These are phyloP conservation scores for Elgaria multicarinata DNA, from an alignment of 2,113 vertebrate genomes.

Conservation along the genomic window DNA sequence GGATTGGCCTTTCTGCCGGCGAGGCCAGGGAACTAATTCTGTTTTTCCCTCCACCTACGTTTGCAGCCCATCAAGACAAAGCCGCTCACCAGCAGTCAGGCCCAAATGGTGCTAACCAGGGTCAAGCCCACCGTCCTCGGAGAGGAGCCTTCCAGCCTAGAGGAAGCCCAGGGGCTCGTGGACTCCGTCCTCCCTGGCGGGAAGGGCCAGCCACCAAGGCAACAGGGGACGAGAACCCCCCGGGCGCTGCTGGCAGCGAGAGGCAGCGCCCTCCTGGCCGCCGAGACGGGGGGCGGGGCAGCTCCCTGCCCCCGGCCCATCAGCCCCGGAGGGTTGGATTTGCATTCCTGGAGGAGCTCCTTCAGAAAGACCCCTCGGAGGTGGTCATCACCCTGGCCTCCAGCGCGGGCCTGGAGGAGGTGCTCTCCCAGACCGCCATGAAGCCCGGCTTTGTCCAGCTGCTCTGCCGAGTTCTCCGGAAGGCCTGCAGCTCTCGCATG, in stretches of 20 bases:
- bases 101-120: neutral
- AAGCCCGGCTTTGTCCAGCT: constrained; percentile 82
- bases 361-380: constrained; percentile 83
- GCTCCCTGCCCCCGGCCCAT: constrained; percentile 40
- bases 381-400: constrained; percentile 86
- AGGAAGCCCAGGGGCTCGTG: constrained; percentile 34
- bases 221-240: too few relatives aligned
- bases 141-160: constrained; percentile 33
- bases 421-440: constrained; percentile 79
- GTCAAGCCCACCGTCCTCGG: neutral
- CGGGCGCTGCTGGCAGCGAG: too few relatives aligned
- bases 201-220: neutral
- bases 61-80: neutral
- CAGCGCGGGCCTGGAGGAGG: constrained; percentile 71
- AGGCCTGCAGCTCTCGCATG: constrained; percentile 81
- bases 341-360: constrained; percentile 83
- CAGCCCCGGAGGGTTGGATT: constrained; percentile 76
- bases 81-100: constrained; percentile 34
- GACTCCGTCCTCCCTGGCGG: neutral
- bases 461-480: constrained; percentile 84
- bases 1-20: too few relatives aligned
- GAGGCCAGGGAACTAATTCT: too few relatives aligned
- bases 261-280: too few relatives aligned
- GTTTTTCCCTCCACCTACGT: constrained; percentile 26
- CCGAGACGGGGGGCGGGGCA: constrained; percentile 2